Evolutionary conservation across 2,888 invertebrate species (phyloP).

Genomic region (Noctua pronuba): DNA sequence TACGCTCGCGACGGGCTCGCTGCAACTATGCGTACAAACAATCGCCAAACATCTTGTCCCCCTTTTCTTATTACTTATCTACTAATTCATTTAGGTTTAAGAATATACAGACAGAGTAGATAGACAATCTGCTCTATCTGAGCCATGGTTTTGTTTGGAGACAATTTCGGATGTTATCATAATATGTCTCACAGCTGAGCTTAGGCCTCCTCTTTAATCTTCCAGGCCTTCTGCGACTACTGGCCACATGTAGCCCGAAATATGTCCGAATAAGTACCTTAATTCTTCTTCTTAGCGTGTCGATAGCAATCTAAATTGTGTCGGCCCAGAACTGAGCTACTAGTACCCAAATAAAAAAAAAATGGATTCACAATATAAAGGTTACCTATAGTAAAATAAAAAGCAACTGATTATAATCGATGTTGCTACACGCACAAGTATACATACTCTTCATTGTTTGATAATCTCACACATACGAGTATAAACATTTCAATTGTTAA

Average conservation of each 20-base stretch:
- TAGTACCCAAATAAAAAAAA: not conserved
- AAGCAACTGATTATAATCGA: conserved; percentile 56
- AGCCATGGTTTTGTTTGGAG: not conserved
- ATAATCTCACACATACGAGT: conserved; percentile 69
- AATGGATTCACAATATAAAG: conserved; percentile 7
- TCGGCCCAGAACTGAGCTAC: too few relatives aligned
- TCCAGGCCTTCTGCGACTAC: not conserved
- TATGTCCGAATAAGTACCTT: not conserved
- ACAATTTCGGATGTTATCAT: not conserved
- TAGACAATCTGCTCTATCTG: not conserved
- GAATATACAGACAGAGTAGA: not conserved
- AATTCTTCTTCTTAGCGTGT: too few relatives aligned
- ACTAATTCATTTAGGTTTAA: conserved; percentile 19
- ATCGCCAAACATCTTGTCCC: conserved; percentile 53
- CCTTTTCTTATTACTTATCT: conserved; percentile 28
- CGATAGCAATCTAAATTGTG: too few relatives aligned
- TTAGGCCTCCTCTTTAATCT: not conserved
- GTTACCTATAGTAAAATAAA: conserved; percentile 39
- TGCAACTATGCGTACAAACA: conserved; percentile 52
- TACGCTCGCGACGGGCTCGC: conserved; percentile 60
- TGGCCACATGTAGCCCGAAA: not conserved
- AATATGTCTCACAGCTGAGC: not conserved
- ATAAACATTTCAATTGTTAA: conserved; percentile 78
- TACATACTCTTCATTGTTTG: conserved; percentile 69
- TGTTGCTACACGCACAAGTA: conserved; percentile 49